phyloP scores from a whole-genome alignment of 2,888 invertebrate species.

The Hylaea fasciaria region DNA sequence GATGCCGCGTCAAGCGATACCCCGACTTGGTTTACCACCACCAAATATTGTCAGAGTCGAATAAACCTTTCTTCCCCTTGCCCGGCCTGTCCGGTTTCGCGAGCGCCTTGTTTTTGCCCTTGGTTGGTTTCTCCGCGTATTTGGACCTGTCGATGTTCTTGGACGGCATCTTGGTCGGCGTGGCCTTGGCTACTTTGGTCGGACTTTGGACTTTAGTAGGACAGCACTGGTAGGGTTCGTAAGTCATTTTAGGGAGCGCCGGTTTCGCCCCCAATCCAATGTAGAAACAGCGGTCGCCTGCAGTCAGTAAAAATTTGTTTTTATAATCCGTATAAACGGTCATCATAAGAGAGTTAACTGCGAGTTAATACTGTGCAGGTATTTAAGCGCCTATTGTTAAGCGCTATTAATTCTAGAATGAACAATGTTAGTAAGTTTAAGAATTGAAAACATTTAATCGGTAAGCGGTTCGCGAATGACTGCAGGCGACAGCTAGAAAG shows the following conservation, averaged over 20 bases:
- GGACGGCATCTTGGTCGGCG: slow-evolving; percentile 85
- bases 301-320: slow-evolving; percentile 95
- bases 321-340: slow-evolving; percentile 82
- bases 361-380: slow-evolving; percentile 79
- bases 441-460: slow-evolving; percentile 80
- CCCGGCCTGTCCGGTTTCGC: slow-evolving; percentile 84
- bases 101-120: slow-evolving; percentile 81
- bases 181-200: slow-evolving; percentile 92
- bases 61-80: slow-evolving; percentile 92
- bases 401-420: slow-evolving; percentile 77
- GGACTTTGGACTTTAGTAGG: slow-evolving; percentile 92
- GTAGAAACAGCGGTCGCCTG: slow-evolving; percentile 99
- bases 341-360: slow-evolving; percentile 74
- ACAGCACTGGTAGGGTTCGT: slow-evolving; percentile 97
- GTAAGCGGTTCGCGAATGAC: slow-evolving; percentile 85
- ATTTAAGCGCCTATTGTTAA: slow-evolving; percentile 71
- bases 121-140: slow-evolving; percentile 66
- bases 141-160: slow-evolving; percentile 78
- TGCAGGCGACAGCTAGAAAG: slow-evolving; percentile 87
- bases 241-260: slow-evolving; percentile 90
- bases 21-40: slow-evolving; percentile 87
- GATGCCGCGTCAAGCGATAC: slow-evolving; percentile 38
- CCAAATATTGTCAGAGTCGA: slow-evolving; percentile 93
- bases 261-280: slow-evolving; percentile 96
- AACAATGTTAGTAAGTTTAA: slow-evolving; percentile 80